Base-by-base conservation (phyloP, 2,797 vertebrate genomes). In the Vultur gryphus region DNA sequence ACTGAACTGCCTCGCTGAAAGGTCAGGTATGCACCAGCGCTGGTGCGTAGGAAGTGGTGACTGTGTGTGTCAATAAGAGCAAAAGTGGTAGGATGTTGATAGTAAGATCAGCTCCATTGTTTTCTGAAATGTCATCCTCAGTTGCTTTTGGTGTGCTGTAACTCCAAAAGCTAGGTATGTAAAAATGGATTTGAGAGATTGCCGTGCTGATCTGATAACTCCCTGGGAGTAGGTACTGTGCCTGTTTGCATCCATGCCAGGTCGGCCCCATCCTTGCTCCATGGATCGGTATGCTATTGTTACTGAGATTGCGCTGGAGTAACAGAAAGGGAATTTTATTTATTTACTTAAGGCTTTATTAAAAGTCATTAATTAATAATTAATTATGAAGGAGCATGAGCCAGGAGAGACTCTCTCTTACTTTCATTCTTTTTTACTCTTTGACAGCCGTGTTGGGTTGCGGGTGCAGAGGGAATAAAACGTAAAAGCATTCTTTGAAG, bases 371-470 rank as follows among this genome's bases (percentile, higher is more conserved):
- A 54, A 70, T 90, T 59, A 64, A 31, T 84, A 88, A 44, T 59
- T 72, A 51, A 72, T 72, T 88, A 46, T 26, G n/a, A 78, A 75
- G 51, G 13, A 33, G 9, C 17, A 37, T 58, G 33, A 94, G 9
- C 18, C 43, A 58, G 54, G 57, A 67, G 57, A 52, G 41, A 52
- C 21, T 83, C 11, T 79, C 18, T 84, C 39, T 73, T 51, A 25
- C 21, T 87, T 3, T 75, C 15, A 48, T 82, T 89, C 33, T 31
- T 59, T 87, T 76, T 85, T 11, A 35, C 21, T 81, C 23, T 65
- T 46, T 41, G 69, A 48, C 21, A 72, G 65, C 16, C 0, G 0
- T 2, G 1, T 71, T 84, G 23, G 4, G 20, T 72, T 44, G 10
- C 1, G 1, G 20, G 18, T 70, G 15, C 46, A 86, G 28, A 75